phyloP scores from a whole-genome alignment of 1,140 invertebrate genomes.

The Drosophila sp. region DNA sequence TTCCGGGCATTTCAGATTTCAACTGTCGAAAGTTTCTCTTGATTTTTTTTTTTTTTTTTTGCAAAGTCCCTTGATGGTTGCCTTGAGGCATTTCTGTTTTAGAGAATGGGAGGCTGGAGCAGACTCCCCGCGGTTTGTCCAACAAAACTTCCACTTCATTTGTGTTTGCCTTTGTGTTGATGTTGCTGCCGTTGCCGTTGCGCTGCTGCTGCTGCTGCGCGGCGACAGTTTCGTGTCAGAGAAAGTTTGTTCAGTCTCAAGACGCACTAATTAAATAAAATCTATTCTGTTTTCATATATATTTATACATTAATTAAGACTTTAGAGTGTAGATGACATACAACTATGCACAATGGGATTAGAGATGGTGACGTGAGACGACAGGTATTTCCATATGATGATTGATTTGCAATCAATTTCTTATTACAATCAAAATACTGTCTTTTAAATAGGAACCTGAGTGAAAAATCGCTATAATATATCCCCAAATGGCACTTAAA shows the following conservation, averaged over 20 bases:
- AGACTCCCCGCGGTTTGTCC: slow-evolving; percentile 30
- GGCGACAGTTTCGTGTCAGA: slow-evolving; percentile 61
- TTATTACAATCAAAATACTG: no score
- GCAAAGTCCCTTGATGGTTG: slow-evolving; percentile 44
- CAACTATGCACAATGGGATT: slow-evolving; percentile 2
- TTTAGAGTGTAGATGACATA: slow-evolving; percentile 74
- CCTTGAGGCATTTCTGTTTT: slow-evolving; percentile 42
- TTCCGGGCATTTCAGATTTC: slow-evolving; percentile 37
- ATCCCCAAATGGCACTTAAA: no score
- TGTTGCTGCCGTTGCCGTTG: not conserved
- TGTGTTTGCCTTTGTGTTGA: slow-evolving; percentile 68
- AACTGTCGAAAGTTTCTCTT: slow-evolving; percentile 52
- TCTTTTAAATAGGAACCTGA: no score
- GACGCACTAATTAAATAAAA: slow-evolving; percentile 75
- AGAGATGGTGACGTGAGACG: slow-evolving; percentile 3
- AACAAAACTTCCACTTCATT: slow-evolving; percentile 65
- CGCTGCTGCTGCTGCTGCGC: slow-evolving; percentile 58
- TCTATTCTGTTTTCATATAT: slow-evolving; percentile 70
- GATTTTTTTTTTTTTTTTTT: slow-evolving; percentile 1
- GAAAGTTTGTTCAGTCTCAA: slow-evolving; percentile 47
- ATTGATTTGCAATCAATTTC: no score
- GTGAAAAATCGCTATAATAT: no score
- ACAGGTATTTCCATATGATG: not conserved
- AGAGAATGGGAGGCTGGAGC: slow-evolving; percentile 8
- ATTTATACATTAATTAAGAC: slow-evolving; percentile 80